Percentiles rank a stretch among this genome's conserved stretches.
These are phyloP conservation scores for Palloptera scutellata DNA, from an alignment of 2,888 invertebrate genomes.

Conservation along the genomic window DNA sequence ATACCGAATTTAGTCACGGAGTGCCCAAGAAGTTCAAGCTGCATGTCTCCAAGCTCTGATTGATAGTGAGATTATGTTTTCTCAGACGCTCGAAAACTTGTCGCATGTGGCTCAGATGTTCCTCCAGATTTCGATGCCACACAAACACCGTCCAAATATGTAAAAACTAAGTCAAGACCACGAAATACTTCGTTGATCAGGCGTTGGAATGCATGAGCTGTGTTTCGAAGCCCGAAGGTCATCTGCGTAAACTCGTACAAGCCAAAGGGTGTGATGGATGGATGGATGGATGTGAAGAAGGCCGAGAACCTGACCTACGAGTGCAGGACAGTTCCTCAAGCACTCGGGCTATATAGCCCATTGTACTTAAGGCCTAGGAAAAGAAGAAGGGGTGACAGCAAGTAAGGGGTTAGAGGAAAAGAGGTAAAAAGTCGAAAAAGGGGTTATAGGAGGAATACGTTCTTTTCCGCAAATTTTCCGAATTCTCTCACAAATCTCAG, in stretches of 20 bases:
- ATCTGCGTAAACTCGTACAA: not conserved
- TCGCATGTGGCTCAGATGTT: not conserved
- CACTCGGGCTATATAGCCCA: no score
- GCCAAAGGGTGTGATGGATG: not conserved
- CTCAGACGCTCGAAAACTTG: not conserved
- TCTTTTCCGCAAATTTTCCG: no score
- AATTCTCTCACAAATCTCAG: no score
- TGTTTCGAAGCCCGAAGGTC: not conserved
- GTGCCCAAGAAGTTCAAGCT: not conserved
- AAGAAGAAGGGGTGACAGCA: no score
- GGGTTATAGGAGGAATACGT: no score
- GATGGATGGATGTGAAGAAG: no score
- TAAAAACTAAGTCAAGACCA: not conserved
- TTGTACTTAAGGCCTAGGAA: no score
- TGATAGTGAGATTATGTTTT: not conserved
- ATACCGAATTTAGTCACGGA: not conserved
- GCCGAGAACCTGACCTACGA: no score
- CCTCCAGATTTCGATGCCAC: not conserved
- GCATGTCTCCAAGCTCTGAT: conserved; percentile 2
- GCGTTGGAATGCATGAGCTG: not conserved
- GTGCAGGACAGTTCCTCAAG: no score
- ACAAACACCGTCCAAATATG: not conserved
- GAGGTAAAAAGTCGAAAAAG: no score
- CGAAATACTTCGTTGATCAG: not conserved
- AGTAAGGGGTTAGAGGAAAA: no score